Percentiles rank a stretch among this genome's conserved stretches.
phyloP scores from a whole-genome alignment of 1,140 invertebrate species.

The Hypothenemus hampei region DNA sequence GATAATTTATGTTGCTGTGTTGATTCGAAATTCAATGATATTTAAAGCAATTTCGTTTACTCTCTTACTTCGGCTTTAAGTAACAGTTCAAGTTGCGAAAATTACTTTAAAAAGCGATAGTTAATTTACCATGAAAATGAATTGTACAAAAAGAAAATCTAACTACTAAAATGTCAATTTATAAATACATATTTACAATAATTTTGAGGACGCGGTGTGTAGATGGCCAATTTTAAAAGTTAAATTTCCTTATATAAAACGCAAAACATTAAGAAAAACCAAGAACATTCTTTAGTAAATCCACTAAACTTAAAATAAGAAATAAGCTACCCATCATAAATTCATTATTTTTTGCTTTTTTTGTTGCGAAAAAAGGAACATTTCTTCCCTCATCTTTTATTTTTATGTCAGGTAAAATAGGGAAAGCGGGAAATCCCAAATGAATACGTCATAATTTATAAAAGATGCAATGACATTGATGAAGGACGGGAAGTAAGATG shows the following conservation, averaged over 20 bases:
- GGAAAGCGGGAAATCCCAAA: conserved; percentile 14
- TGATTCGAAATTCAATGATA: too few species aligned
- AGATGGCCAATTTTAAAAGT: too few species aligned
- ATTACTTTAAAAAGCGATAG: too few species aligned
- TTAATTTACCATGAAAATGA: too few species aligned
- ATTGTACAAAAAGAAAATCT: too few species aligned
- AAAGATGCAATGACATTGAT: conserved; percentile 25
- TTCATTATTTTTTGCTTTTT: not conserved
- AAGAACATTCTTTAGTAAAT: not conserved
- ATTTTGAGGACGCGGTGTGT: too few species aligned
- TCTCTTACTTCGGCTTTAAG: too few species aligned
- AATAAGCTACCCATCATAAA: not conserved
- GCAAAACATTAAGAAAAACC: not conserved
- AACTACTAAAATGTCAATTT: too few species aligned
- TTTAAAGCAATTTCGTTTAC: too few species aligned
- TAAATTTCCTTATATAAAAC: not conserved
- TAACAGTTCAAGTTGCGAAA: too few species aligned
- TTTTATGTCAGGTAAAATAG: not conserved
- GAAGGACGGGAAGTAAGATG: conserved; percentile 24
- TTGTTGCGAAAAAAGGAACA: not conserved
- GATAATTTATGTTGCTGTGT: too few species aligned
- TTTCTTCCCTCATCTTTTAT: conserved; percentile 4
- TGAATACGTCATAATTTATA: conserved; percentile 26
- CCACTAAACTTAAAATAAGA: not conserved
- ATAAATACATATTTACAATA: too few species aligned